Evolutionary conservation across 2,113 vertebrate genomes (phyloP).

Genomic region (Ellobius talpinus): DNA sequence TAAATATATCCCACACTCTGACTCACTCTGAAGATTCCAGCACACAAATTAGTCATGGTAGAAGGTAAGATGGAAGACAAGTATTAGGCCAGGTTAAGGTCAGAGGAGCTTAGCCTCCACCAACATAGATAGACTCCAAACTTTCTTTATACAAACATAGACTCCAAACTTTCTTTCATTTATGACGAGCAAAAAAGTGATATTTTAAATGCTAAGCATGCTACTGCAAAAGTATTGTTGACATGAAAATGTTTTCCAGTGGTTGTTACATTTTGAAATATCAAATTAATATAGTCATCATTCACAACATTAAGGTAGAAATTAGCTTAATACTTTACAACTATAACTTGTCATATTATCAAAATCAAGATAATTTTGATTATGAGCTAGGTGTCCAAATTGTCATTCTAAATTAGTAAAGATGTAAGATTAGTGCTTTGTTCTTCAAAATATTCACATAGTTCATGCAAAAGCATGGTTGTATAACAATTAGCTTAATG

Average conservation of each 20-base stretch:
- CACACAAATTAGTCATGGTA: neutral
- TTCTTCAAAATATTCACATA: conserved; percentile 72
- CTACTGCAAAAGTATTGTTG: conserved; percentile 56
- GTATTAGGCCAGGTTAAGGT: conserved; percentile 22
- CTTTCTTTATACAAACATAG: conserved; percentile 15
- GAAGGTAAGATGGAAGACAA: neutral
- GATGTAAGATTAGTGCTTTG: conserved; percentile 58
- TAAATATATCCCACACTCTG: conserved; percentile 5
- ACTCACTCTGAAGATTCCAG: conserved; percentile 5
- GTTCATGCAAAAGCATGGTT: conserved; percentile 70
- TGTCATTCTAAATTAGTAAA: conserved; percentile 70
- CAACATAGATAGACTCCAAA: conserved; percentile 9
- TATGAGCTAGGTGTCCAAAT: conserved; percentile 45
- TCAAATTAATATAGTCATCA: conserved; percentile 55
- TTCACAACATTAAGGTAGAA: conserved; percentile 62
- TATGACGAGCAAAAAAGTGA: neutral
- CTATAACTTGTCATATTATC: conserved; percentile 71
- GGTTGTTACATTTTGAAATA: conserved; percentile 62
- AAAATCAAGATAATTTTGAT: conserved; percentile 71
- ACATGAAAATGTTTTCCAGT: conserved; percentile 58
- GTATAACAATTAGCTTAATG: conserved; percentile 74
- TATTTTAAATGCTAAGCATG: conserved; percentile 48
- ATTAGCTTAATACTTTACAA: conserved; percentile 61
- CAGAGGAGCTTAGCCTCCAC: neutral
- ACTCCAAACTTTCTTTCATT: conserved; percentile 4